Base-by-base conservation (phyloP, 2,888 invertebrate species). In the Autographa gamma region DNA sequence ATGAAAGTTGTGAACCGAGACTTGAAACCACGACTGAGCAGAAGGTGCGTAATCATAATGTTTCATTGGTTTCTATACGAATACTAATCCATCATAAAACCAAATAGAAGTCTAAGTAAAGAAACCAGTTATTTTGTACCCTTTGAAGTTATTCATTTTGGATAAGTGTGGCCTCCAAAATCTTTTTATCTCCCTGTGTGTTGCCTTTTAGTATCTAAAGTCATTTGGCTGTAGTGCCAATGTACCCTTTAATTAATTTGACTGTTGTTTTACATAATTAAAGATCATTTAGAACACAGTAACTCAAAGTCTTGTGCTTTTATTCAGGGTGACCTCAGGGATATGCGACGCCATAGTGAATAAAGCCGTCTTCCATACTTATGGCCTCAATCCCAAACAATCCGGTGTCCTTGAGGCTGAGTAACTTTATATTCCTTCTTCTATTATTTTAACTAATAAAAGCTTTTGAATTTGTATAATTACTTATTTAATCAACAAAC, bases 341-440 rank as follows among this genome's bases (percentile, higher is more conserved):
- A 94, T 95, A 79, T 95, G 95, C 74, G 95, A 95, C 74, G 95
- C 95, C 2, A 94, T 95, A 67, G 95, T 95, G 19, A 95, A 95
- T 80, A 95, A 95, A 76, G 95, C 94, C 5, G 80, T 95, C 1
- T 95, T 94, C 76, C 92, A 94, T 66, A 86, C 89, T 9, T 94
- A 92, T 71, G 84, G 88, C 19, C 88, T 95, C 8, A 93, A 89
- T 73, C 81, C 92, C 8, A 95, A 92, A 77, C 89, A 91, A 3
- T 59, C 68, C 0, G 56, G 85, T 0, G 85, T 93, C 63, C 70
- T 93, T 63, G 94, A 95, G 70, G 93, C 93, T 0, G 92, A 94
- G 85, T 93, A 85, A 85, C 72, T 64, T 54, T 60, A 18, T 58
- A 59, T 41, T 34, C 9, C 14, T 66, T 38, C 7, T 66, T 62